Evolutionary conservation across 2,797 vertebrate species (phyloP).

Genomic region (Paedocypris micromegethes): DNA sequence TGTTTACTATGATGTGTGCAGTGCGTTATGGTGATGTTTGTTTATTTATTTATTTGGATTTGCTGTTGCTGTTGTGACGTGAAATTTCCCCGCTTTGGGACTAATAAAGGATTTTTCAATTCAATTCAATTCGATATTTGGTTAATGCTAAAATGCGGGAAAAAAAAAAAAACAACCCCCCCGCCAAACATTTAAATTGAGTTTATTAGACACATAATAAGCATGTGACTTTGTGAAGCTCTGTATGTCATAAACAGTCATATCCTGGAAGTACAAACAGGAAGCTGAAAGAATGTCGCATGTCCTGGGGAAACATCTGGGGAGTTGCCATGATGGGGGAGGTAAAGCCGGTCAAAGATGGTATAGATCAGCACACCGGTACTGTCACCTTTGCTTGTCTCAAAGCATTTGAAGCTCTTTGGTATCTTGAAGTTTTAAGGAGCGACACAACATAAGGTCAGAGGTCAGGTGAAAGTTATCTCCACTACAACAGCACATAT

Average conservation of each 20-base stretch:
- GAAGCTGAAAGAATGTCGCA: slow-evolving; percentile 20
- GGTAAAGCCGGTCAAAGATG: not conserved
- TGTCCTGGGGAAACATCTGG: slow-evolving; percentile 35
- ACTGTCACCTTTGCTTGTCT: slow-evolving; percentile 2
- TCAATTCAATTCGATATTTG: too few species aligned
- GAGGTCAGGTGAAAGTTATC: not conserved
- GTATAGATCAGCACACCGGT: not conserved
- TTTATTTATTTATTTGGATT: too few species aligned
- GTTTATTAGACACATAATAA: not conserved
- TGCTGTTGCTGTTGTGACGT: too few species aligned
- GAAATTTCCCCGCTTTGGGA: too few species aligned
- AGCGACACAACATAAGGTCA: not conserved
- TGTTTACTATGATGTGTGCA: too few species aligned
- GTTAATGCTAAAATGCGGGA: too few species aligned
- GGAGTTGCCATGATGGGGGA: not conserved
- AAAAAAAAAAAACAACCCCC: too few species aligned
- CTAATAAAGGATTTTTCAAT: too few species aligned
- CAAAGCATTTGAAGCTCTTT: not conserved
- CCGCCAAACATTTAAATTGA: too few species aligned
- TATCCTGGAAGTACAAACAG: slow-evolving; percentile 23
- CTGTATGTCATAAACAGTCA: not conserved
- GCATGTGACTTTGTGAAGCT: slow-evolving; percentile 10
- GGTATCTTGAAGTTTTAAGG: not conserved
- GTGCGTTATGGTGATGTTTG: too few species aligned
- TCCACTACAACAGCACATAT: not conserved